Conservation (phyloP, 2,888 invertebrate species). For the Mythimna pallens region DNA sequence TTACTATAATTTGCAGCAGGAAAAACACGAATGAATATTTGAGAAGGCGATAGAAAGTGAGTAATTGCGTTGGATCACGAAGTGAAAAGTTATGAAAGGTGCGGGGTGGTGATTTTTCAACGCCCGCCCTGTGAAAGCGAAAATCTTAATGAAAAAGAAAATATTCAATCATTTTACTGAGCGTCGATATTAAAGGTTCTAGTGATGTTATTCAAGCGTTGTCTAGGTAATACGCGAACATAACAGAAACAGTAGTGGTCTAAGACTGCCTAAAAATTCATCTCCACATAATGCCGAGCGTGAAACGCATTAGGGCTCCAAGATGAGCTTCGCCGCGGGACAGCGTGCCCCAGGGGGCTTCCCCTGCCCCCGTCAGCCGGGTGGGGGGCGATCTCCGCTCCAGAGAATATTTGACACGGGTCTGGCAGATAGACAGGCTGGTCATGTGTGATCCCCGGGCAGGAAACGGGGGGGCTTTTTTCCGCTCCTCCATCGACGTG, state of each 20-base stretch:
- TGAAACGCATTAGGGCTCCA: slow-evolving; percentile 89
- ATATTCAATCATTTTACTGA: slow-evolving; percentile 80
- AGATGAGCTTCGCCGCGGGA: slow-evolving; percentile 91
- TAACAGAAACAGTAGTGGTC: slow-evolving; percentile 70
- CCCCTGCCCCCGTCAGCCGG: slow-evolving; percentile 78
- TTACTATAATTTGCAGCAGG: slow-evolving; percentile 89
- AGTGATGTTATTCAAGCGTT: slow-evolving; percentile 1
- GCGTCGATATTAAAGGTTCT: slow-evolving; percentile 68
- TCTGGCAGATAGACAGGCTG: slow-evolving; percentile 91
- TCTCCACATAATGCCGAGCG: slow-evolving; percentile 85
- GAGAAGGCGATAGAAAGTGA: slow-evolving; percentile 90
- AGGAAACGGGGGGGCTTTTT: slow-evolving; percentile 89
- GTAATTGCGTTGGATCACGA: slow-evolving; percentile 90
- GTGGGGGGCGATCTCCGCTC: slow-evolving; percentile 89
- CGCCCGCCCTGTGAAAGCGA: slow-evolving; percentile 80
- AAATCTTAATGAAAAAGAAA: slow-evolving; percentile 88
- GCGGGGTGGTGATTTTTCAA: slow-evolving; percentile 88
- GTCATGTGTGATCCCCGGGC: slow-evolving; percentile 90
- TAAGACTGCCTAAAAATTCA: slow-evolving; percentile 85
- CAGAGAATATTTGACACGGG: slow-evolving; percentile 91
- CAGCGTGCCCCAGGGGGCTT: slow-evolving; percentile 88
- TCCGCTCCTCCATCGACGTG: slow-evolving; percentile 87
- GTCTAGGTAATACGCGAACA: slow-evolving; percentile 35
- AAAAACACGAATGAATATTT: slow-evolving; percentile 90
- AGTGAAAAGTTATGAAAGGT: slow-evolving; percentile 91